Evolutionary conservation across 1,140 invertebrate genomes (phyloP).

Genomic region (Drosophila willistoni): DNA sequence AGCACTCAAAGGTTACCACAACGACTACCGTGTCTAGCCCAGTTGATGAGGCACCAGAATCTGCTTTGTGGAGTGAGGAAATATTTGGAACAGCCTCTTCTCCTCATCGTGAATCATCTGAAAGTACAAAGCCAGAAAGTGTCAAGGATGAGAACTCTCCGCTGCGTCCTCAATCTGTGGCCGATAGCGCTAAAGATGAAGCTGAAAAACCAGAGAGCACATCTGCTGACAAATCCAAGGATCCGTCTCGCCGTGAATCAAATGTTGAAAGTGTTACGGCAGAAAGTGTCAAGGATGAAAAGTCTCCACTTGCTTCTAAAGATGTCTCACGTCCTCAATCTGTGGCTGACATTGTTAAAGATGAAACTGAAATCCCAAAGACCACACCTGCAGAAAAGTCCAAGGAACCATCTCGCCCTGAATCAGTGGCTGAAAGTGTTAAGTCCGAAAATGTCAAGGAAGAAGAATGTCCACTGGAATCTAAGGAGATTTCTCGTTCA

Average conservation of each 20-base stretch:
- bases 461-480: conserved; percentile 15
- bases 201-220: conserved; percentile 2
- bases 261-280: too few species aligned
- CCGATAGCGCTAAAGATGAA: conserved; percentile 22
- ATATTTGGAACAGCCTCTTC: too few species aligned
- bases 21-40: background rate
- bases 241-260: conserved; percentile 22
- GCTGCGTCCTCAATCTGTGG: conserved; percentile 34
- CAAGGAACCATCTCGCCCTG: too few species aligned
- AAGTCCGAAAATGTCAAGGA: too few species aligned
- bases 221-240: conserved; percentile 16
- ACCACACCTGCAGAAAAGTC: too few species aligned
- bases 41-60: background rate
- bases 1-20: conserved; percentile 20
- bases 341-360: too few species aligned
- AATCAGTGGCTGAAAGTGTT: too few species aligned
- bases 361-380: too few species aligned
- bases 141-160: conserved; percentile 41
- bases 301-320: conserved; percentile 26
- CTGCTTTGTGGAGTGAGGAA: background rate
- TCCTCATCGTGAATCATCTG: background rate
- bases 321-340: conserved; percentile 17
- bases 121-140: conserved; percentile 18
- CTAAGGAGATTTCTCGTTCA: conserved; percentile 17
- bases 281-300: conserved; percentile 11